A percentile compares a stretch with the other conserved stretches of the same genome.
Conservation (phyloP, 1,140 invertebrate species). For the Drosophila erecta region DNA sequence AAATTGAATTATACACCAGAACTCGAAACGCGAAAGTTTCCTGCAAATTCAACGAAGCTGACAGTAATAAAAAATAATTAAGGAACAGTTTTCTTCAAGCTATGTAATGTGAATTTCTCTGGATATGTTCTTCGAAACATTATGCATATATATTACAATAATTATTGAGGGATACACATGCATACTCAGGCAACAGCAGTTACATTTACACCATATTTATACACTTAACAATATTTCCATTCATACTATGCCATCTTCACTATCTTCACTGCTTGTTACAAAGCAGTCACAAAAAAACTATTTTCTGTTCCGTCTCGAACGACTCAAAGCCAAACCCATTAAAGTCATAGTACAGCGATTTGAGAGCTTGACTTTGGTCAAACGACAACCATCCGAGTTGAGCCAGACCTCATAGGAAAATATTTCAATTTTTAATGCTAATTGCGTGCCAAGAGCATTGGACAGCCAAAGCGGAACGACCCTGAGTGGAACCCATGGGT, state of each 20-base stretch:
- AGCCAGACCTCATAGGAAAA: conserved; percentile 40
- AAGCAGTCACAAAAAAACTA: background rate
- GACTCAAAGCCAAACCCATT: conserved; percentile 46
- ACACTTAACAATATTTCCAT: background rate
- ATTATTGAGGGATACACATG: too few relatives aligned
- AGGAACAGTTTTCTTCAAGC: conserved; percentile 1
- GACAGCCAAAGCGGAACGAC: conserved; percentile 62
- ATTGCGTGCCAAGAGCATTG: conserved; percentile 65
- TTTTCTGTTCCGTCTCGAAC: conserved; percentile 9
- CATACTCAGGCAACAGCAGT: too few relatives aligned
- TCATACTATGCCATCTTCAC: too few relatives aligned
- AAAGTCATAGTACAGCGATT: conserved; percentile 30
- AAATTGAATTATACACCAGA: conserved; percentile 23
- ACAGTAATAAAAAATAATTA: background rate
- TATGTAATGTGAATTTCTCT: conserved; percentile 1
- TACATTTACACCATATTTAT: too few relatives aligned
- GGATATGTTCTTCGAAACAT: background rate
- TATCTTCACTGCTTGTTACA: conserved; percentile 1
- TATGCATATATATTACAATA: too few relatives aligned
- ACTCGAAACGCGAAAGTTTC: conserved; percentile 32
- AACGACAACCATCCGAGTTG: conserved; percentile 52
- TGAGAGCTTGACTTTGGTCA: conserved; percentile 35
- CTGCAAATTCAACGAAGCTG: conserved; percentile 1
- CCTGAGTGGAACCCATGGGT: conserved; percentile 26
- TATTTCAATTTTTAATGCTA: conserved; percentile 66